These are phyloP conservation scores for Drosophila vallismaia DNA, from an alignment of 2,888 invertebrate species.

Conservation along the genomic window DNA sequence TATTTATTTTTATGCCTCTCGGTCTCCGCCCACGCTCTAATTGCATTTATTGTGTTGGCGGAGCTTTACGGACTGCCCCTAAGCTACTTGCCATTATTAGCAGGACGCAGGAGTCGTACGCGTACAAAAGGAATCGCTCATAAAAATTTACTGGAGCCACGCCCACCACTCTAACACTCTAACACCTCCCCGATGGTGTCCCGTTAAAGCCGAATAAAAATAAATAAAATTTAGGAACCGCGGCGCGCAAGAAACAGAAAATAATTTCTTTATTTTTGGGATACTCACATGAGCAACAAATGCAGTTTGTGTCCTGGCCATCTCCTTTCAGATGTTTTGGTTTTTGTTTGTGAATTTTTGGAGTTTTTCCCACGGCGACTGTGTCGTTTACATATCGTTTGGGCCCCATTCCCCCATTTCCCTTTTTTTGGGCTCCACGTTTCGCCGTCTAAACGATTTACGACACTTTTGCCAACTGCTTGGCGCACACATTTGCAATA, in stretches of 20 bases:
- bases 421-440: slow-evolving; percentile 59
- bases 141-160: slow-evolving; percentile 64
- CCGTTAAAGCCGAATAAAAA: slow-evolving; percentile 70
- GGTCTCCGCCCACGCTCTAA: slow-evolving; percentile 24
- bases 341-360: slow-evolving; percentile 17
- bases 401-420: slow-evolving; percentile 41
- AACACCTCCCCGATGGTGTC: slow-evolving; percentile 56
- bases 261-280: slow-evolving; percentile 47
- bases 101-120: slow-evolving; percentile 13
- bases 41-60: slow-evolving; percentile 23
- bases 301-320: slow-evolving; percentile 22
- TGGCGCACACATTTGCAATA: slow-evolving; percentile 72
- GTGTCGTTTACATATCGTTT: slow-evolving; percentile 70
- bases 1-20: slow-evolving; percentile 41
- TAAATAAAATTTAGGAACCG: slow-evolving; percentile 29
- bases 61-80: slow-evolving; percentile 33
- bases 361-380: slow-evolving; percentile 71
- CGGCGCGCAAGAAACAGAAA: slow-evolving; percentile 17
- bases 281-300: slow-evolving; percentile 47
- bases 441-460: slow-evolving; percentile 79
- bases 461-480: slow-evolving; percentile 78
- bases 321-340: slow-evolving; percentile 9
- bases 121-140: slow-evolving; percentile 48
- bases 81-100: slow-evolving; percentile 21
- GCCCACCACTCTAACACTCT: slow-evolving; percentile 9